phyloP scores from a whole-genome alignment of 2,888 invertebrate species.

The Hydrotaea cyrtoneurina region DNA sequence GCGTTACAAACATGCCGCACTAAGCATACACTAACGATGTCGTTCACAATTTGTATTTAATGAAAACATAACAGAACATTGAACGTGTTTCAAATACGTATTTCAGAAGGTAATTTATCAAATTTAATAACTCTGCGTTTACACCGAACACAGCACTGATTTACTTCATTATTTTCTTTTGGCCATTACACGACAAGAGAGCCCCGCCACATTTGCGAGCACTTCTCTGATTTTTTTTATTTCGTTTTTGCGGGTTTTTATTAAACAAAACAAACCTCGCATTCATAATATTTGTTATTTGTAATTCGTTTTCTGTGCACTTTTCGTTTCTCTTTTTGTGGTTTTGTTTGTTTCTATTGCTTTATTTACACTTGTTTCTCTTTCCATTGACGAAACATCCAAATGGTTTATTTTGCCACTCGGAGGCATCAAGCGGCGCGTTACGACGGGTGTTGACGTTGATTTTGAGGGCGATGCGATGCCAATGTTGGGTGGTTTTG shows the following conservation, averaged over 20 bases:
- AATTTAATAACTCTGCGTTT: constrained; percentile 15
- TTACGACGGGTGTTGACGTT: constrained; percentile 20
- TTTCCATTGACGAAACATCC: not conserved
- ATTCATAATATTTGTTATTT: not conserved
- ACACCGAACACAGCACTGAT: no score
- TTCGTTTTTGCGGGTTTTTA: not conserved
- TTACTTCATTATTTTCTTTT: not conserved
- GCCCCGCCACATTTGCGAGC: not conserved
- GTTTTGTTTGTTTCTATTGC: not conserved
- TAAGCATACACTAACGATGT: not conserved
- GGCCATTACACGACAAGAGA: not conserved
- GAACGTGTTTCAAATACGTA: constrained; percentile 44
- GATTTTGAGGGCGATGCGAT: not conserved
- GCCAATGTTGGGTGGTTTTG: constrained; percentile 37
- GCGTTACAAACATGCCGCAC: no score
- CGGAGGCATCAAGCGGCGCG: not conserved
- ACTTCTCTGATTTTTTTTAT: not conserved
- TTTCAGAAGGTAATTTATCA: constrained; percentile 13
- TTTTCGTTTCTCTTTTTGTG: not conserved
- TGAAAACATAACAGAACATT: constrained; percentile 33
- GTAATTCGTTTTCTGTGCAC: not conserved
- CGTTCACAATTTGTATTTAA: not conserved
- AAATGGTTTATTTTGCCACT: not conserved
- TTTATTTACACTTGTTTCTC: not conserved
- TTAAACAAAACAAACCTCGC: not conserved